Evolutionary conservation across 2,888 invertebrate genomes (phyloP).

Genomic region (Oligia strigilis): DNA sequence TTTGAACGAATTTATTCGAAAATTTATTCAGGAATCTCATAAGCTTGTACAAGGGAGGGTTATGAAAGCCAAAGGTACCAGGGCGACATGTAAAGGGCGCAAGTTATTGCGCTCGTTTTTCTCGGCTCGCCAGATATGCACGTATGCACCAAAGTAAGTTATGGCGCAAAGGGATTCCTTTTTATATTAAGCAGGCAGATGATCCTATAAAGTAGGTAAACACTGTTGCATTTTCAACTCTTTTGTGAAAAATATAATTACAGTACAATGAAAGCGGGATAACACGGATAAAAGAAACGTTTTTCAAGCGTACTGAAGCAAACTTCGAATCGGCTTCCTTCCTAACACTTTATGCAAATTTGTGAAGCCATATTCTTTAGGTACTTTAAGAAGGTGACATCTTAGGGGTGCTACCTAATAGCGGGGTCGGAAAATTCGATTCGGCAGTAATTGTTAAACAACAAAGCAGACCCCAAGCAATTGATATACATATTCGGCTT

Average conservation of each 20-base stretch:
- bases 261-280: neutral
- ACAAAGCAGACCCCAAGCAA: neutral
- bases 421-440: neutral
- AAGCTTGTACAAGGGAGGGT: conserved; percentile 25
- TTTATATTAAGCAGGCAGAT: conserved; percentile 21
- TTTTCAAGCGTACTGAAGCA: conserved; percentile 1
- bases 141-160: conserved; percentile 46
- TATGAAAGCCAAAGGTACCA: conserved; percentile 28
- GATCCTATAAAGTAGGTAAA: conserved; percentile 2
- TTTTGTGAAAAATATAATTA: conserved; percentile 3
- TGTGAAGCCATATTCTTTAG: neutral
- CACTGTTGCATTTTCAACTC: neutral
- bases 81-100: conserved; percentile 22
- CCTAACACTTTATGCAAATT: conserved; percentile 29
- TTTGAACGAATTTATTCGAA: neutral
- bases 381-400: neutral
- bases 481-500: too few relatives aligned
- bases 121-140: conserved; percentile 47
- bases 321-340: neutral
- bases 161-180: conserved; percentile 40
- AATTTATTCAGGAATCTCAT: conserved; percentile 42
- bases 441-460: neutral
- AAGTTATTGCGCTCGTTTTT: conserved; percentile 54
- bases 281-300: neutral
- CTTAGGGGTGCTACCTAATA: neutral